A percentile compares a stretch with the other conserved stretches of the same genome.
Evolutionary conservation across 2,113 vertebrate species (phyloP).

Genomic region (Antechinus stuartii): DNA sequence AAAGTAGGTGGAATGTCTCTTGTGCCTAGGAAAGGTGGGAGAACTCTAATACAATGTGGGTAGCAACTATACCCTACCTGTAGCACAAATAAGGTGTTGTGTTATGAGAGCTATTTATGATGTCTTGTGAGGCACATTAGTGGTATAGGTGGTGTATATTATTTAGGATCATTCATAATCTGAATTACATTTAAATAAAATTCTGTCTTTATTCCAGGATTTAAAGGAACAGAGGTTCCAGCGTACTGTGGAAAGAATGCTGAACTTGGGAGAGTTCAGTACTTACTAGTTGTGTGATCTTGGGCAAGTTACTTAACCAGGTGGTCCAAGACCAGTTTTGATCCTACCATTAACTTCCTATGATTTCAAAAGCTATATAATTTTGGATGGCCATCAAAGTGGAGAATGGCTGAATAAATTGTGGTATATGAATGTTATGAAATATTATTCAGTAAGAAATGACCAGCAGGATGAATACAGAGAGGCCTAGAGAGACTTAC

Average conservation of each 20-base stretch:
- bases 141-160: not conserved
- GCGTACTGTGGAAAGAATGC: not conserved
- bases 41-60: not conserved
- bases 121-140: not conserved
- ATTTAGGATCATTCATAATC: not conserved
- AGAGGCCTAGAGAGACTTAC: too few species aligned
- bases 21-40: not conserved
- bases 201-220: not conserved
- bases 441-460: too few species aligned
- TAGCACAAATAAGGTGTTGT: not conserved
- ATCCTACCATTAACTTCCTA: not conserved
- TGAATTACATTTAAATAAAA: not conserved
- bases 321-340: not conserved
- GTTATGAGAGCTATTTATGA: not conserved
- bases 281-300: not conserved
- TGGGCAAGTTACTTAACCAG: not conserved
- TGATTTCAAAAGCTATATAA: not conserved
- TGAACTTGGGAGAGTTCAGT: not conserved
- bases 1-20: not conserved
- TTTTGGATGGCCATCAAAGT: too few species aligned
- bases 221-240: not conserved
- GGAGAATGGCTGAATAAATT: too few species aligned
- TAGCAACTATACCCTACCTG: not conserved
- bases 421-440: too few species aligned
- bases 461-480: too few species aligned